A percentile compares a stretch with the other conserved stretches of the same genome.
Evolutionary conservation across 2,888 invertebrate genomes (phyloP).

Genomic region (Nephrotoma appendiculata): DNA sequence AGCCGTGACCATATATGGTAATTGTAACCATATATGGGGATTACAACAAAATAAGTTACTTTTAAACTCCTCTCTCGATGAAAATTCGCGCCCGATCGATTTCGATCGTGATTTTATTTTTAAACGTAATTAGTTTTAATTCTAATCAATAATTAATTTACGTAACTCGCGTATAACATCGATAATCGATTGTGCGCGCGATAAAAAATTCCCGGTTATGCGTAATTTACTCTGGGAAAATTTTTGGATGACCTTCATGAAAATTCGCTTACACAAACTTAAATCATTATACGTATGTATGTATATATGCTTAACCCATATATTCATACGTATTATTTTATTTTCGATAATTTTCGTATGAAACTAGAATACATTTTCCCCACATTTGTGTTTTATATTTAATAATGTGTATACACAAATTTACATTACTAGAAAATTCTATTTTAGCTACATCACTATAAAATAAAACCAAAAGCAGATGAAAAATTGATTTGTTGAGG

Average conservation of each 20-base stretch:
- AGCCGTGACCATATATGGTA: constrained; percentile 9
- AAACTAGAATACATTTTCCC: neutral
- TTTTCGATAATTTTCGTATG: neutral
- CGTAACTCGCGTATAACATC: neutral
- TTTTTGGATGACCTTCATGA: neutral
- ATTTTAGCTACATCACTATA: neutral
- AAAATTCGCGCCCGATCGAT: neutral
- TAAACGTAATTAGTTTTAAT: neutral
- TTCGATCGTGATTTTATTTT: neutral
- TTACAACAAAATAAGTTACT: neutral
- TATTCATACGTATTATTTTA: neutral
- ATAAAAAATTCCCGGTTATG: neutral
- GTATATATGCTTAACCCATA: neutral
- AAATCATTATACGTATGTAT: neutral
- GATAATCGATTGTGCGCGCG: neutral
- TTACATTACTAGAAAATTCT: neutral
- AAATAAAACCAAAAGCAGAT: neutral
- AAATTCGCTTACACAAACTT: neutral
- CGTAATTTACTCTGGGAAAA: neutral
- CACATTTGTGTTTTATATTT: neutral
- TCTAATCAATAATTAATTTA: neutral
- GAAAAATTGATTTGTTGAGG: neutral
- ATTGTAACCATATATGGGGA: constrained; percentile 10
- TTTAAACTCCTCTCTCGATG: neutral
- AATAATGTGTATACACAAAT: neutral